Evolutionary conservation across 2,113 vertebrate genomes (phyloP), one percentile per base, ranked within the genome.

Genomic region (Athene cunicularia): DNA sequence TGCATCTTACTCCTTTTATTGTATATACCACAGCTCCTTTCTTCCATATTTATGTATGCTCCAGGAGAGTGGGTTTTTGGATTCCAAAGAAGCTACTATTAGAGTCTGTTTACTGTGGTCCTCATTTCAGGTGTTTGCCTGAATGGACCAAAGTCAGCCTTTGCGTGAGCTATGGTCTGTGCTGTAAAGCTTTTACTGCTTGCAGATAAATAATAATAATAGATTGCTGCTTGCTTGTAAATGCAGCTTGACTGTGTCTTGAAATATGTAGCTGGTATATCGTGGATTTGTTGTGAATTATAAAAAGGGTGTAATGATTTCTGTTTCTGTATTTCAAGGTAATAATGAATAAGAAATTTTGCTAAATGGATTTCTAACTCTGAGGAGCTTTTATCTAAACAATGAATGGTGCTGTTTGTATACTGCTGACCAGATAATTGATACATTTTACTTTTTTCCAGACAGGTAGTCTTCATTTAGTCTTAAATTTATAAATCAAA

Each of bases 121-220:
- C 39, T 80, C 2, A 4, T 56, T 88, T 72, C 28, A 2, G 24
- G 32, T 56, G 19, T 80, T 68, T 76, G 20, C 49, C 67, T 59
- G 37, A 37, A 37, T 37, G 37, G 37, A 37, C 37, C 37, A 37
- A 37, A 37, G 37, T 37, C 37, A 37, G 20, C 49, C 67, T 59
- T 32, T 59, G 32, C 80, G 68, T 55, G 17, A n/a, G 84, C 90
- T 93, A 12, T 15, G 17, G 23, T 68, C 50, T 91, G 35, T 20
- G 86, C 72, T 70, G 59, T 83, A 73, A 86, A 84, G 50, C 49
- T 83, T 91, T 88, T 88, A 72, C 35, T 90, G 37, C 62, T 73
- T 73, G 39, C 47, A 80, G 72, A 74, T 95, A 87, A 93, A 73
- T 91, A 94, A 86, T 68, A 62, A 71, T 88, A 73, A 75, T 71